A percentile compares a stretch with the other conserved stretches of the same genome.
Conservation (phyloP, 2,888 invertebrate species). For the Cryptus viduatorius region DNA sequence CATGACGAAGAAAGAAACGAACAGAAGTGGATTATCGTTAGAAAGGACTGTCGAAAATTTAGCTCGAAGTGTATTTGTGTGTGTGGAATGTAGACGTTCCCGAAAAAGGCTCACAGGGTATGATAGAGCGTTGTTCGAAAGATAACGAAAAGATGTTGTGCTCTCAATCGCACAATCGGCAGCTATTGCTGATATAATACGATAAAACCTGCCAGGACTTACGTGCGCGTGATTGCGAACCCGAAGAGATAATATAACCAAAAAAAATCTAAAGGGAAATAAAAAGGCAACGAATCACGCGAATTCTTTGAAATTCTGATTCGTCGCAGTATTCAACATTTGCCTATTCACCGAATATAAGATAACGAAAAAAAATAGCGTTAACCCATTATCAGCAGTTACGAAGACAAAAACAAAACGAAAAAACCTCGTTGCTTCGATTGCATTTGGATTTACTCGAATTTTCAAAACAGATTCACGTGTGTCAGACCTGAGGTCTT, state of each 20-base stretch:
- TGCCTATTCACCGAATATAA: conserved; percentile 33
- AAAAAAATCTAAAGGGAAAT: neutral
- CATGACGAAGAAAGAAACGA: conserved; percentile 48
- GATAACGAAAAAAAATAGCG: conserved; percentile 2
- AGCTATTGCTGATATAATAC: neutral
- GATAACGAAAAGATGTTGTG: conserved; percentile 3
- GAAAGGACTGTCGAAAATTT: conserved; percentile 21
- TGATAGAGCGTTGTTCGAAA: conserved; percentile 34
- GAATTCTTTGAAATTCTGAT: conserved; percentile 41
- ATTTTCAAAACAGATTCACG: conserved; percentile 5
- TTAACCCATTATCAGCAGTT: conserved; percentile 28
- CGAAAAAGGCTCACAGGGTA: conserved; percentile 61
- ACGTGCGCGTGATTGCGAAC: conserved; percentile 6
- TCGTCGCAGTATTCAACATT: conserved; percentile 52
- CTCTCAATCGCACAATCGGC: neutral
- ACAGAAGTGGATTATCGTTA: conserved; percentile 38
- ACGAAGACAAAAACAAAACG: neutral
- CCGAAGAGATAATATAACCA: neutral
- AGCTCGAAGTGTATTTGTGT: conserved; percentile 16
- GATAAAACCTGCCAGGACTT: conserved; percentile 8
- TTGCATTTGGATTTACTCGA: conserved; percentile 21
- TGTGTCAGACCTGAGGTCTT: conserved; percentile 19
- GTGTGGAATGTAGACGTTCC: conserved; percentile 51
- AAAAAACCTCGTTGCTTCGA: conserved; percentile 28
- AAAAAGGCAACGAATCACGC: conserved; percentile 26